Evolutionary conservation across 2,888 invertebrate species (phyloP).

Genomic region (Pantelozetes paolii): DNA sequence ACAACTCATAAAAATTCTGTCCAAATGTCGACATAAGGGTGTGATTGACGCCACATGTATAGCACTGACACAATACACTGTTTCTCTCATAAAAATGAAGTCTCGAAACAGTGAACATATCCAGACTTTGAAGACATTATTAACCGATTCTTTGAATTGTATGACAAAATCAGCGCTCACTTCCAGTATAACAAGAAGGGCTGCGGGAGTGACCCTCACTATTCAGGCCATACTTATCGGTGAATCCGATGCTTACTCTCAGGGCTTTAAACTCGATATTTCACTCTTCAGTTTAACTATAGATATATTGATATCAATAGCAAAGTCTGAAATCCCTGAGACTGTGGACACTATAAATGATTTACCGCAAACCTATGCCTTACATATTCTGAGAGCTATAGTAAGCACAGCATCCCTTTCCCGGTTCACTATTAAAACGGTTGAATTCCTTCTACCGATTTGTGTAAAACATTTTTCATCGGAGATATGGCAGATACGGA

Average conservation of each 20-base stretch:
- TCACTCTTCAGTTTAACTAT: conserved; percentile 36
- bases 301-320: conserved; percentile 1
- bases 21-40: conserved; percentile 39
- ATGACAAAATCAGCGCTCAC: conserved; percentile 3
- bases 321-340: not conserved
- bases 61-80: conserved; percentile 33
- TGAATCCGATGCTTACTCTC: conserved; percentile 36
- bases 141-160: conserved; percentile 22
- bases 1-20: conserved; percentile 11
- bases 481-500: conserved; percentile 35
- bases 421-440: conserved; percentile 29
- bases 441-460: conserved; percentile 37
- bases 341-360: conserved; percentile 18
- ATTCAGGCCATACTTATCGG: conserved; percentile 40
- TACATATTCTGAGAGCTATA: conserved; percentile 35
- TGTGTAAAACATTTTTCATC: conserved; percentile 34
- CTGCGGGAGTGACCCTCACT: conserved; percentile 36
- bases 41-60: conserved; percentile 39
- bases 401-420: conserved; percentile 35
- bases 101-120: not conserved
- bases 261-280: conserved; percentile 7
- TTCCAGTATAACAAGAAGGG: conserved; percentile 38
- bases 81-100: conserved; percentile 9
- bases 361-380: conserved; percentile 39
- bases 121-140: not conserved